Base-by-base conservation (phyloP, 2,888 invertebrate species). In the Carcina quercana region DNA sequence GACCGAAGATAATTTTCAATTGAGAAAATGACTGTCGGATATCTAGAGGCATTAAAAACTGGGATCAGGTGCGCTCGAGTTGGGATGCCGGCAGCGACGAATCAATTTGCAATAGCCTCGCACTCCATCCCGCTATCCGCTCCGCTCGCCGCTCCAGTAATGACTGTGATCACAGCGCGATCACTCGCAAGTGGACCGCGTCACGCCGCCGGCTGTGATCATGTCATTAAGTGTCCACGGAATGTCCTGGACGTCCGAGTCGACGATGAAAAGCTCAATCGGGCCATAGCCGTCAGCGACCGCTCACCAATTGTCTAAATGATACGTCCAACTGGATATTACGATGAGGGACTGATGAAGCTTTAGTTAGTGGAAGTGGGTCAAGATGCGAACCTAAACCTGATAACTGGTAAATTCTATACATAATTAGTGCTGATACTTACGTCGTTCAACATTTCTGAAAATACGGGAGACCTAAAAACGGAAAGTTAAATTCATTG, bases 141-240 rank as follows among this genome's bases (percentile, higher is more conserved):
- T 57, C 58, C 57, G 59, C 62, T 59, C 43, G 43, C 56, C 59
- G 55, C 61, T 59, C 45, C 42, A 31, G 42, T 50, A 69, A 79
- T 72, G 51, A 70, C 73, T 54, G 71, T 67, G 51, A 70, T 74
- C 65, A 49, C 15, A 20, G 33, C 15, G 19, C 21, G 25, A 24
- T n/a, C n/a, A n/a, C n/a, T n/a, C n/a, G n/a, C n/a, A n/a, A n/a
- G n/a, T n/a, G n/a, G 20, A 11, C 21, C 14, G 14, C 38, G 47
- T 52, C 45, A 50, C 46, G 73, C 79, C 75, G 56, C 60, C 45
- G 71, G 79, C 61, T 45, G 37, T 50, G 69, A 74, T 80, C 76
- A 80, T 72, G 66, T 70, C 70, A 79, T 79, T 78, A 30, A 43
- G 50, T 50, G 43, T 56, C 34, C 37, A 57, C 48, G 45, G 50